Evolutionary conservation across 2,113 vertebrate genomes (phyloP), one percentile per base, ranked within the genome.

Genomic region (Pandion haliaetus): DNA sequence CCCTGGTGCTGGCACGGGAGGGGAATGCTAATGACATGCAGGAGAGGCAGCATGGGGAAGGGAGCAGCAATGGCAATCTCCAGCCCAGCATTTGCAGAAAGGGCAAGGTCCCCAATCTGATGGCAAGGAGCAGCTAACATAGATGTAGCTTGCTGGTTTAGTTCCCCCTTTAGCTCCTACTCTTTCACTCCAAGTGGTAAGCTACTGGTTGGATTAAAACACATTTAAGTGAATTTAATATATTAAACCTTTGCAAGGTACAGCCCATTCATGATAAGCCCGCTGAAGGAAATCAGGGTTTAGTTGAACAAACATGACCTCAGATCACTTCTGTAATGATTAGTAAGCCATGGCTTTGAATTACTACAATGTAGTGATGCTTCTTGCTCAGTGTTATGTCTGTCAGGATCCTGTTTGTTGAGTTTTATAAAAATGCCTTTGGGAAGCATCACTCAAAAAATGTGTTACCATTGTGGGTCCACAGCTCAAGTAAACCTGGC

Each of bases 1-100:
- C 96, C 76, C 93, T 74, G 84, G 94, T 82, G 82, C 96, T 81
- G 67, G 86, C 12, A 31, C 47, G 2, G 83, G 94, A 95, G 86
- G 66, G 82, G 97, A 98, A 96, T 97, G 95, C 77, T 96, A 96
- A 97, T 89, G 84, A 67, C 0, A 2, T 18, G 66, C 11, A 17
- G 95, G 92, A 98, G 84, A 80, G 47, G 67, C 88, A 79, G 67
- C 76, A 17, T 28, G 3, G 20, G 88, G 67, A 58, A 87, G 63
- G 67, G 16, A 96, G 80, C 63, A 70, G 79, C 16, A 2, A 29
- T 8, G 65, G 71, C 57, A 49, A 25, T 62, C 29, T 11, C 70
- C 88, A 88, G 88, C 73, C 40, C 59, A 8, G 71, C 7, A 55
- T 42, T 74, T 44, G 65, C 55, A 76, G 66, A 61, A 85, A 63